Percentiles rank a stretch among this genome's conserved stretches.
Conservation (phyloP, 1,140 invertebrate genomes). For the Drosophila truncata region DNA sequence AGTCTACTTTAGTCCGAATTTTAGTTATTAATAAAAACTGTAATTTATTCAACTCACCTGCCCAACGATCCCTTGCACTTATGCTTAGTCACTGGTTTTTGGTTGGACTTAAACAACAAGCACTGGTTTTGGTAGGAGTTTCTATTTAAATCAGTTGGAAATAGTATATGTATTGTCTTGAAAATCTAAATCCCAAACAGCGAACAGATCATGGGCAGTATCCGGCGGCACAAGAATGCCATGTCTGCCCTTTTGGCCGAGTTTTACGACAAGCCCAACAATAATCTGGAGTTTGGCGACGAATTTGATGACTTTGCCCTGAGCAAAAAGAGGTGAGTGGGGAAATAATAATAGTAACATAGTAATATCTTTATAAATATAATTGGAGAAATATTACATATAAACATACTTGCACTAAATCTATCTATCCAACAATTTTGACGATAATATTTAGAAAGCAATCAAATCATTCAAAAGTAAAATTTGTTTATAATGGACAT, state of each 20-base stretch:
- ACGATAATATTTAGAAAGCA: background rate
- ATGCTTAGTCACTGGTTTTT: conserved; percentile 53
- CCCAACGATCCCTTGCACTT: conserved; percentile 53
- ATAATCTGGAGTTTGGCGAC: conserved; percentile 76
- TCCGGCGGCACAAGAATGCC: conserved; percentile 89
- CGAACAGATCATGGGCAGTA: conserved; percentile 91
- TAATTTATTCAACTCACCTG: conserved; percentile 64
- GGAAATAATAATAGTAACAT: background rate
- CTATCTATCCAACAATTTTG: background rate
- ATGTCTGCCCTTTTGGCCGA: conserved; percentile 90
- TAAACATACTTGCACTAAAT: background rate
- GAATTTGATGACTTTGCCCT: conserved; percentile 75
- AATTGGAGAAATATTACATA: background rate
- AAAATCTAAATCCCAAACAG: conserved; percentile 84
- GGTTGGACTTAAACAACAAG: conserved; percentile 26
- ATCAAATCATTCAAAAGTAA: background rate
- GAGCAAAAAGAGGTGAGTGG: conserved; percentile 75
- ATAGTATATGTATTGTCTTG: conserved; percentile 16
- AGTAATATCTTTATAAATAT: background rate
- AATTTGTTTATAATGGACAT: background rate
- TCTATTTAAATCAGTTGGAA: background rate
- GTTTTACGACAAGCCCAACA: conserved; percentile 86
- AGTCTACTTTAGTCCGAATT: conserved; percentile 52
- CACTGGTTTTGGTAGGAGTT: conserved; percentile 7
- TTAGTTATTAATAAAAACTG: conserved; percentile 62